Conservation (phyloP, 2,888 invertebrate genomes). For the Andrena flavipes region DNA sequence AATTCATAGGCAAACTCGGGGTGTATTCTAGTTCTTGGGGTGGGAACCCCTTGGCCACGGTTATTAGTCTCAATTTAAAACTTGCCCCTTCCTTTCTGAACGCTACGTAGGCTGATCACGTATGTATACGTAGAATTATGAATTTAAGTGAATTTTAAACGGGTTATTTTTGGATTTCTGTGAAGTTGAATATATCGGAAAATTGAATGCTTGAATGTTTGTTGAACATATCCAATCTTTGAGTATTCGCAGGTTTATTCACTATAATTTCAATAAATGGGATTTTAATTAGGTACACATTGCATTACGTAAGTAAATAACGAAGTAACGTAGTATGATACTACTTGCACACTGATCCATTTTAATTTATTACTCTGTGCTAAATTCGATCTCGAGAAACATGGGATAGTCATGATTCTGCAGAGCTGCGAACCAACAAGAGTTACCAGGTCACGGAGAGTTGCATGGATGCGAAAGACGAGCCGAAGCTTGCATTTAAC, state of each 20-base stretch:
- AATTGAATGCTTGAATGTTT: too few relatives aligned
- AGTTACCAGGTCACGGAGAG: slow-evolving; percentile 42
- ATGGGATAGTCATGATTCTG: slow-evolving; percentile 13
- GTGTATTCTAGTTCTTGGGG: slow-evolving; percentile 34
- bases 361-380: not conserved
- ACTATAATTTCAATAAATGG: too few relatives aligned
- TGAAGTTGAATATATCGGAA: not conserved
- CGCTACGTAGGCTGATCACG: not conserved
- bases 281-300: too few relatives aligned
- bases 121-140: not conserved
- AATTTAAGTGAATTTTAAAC: not conserved
- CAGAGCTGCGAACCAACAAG: slow-evolving; percentile 16
- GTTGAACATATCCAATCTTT: too few relatives aligned
- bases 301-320: too few relatives aligned
- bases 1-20: slow-evolving; percentile 56
- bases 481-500: slow-evolving; percentile 62
- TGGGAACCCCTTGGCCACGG: slow-evolving; percentile 1
- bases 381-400: not conserved
- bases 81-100: not conserved
- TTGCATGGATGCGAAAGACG: slow-evolving; percentile 57
- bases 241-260: too few relatives aligned
- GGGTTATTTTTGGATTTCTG: not conserved
- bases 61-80: slow-evolving; percentile 31
- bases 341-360: too few relatives aligned
- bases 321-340: too few relatives aligned